Base-by-base conservation (phyloP, 2,113 vertebrate genomes). In the Nesoenas mayeri region DNA sequence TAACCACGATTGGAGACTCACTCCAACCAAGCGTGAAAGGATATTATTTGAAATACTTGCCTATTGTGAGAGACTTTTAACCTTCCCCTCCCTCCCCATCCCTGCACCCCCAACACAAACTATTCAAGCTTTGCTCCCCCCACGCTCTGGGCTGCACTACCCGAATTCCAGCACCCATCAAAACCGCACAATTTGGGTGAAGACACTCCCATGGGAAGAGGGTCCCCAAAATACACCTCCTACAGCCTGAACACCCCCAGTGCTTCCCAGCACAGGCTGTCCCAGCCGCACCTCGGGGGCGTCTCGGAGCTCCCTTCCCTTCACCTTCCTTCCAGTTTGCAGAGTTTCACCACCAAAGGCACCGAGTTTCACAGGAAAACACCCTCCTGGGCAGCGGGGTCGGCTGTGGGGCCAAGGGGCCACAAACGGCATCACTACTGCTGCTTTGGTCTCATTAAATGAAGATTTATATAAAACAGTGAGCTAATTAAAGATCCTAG, bases 191-290 rank as follows among this genome's bases (percentile, higher is more conserved):
- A 32, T n/a, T 51, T 64, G 44, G 18, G 44, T 25, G 51, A 53
- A 12, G 44, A 44, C 44, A 44, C 17, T 17, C 16, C 44, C 14
- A 3, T 1, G 36, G 22, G 22, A 65, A 79, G 11, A 38, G 17
- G 2, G 3, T 36, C 15, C 26, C 18, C 5, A 4, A 50, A 42
- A 51, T 1, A 18, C 31, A 34, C 31, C 15, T 24, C 28, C 28
- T 1, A 0, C 47, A 62, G n/a, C 79, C 25, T 3, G 21, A 56
- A 31, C 42, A 20, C 56, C 60, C 5, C 32, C 10, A 18, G 21
- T 16, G 11, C 26, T 69, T 17, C 20, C 8, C 17, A 1, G 22
- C 2, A 0, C 0, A 0, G 51, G 0, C 6, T 6, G 25, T 11
- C 25, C 21, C 47, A 32, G 18, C 34, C 69, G 77, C 1, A 1